phyloP scores from a whole-genome alignment of 2,797 vertebrate genomes.

The Sibirionetta formosa region DNA sequence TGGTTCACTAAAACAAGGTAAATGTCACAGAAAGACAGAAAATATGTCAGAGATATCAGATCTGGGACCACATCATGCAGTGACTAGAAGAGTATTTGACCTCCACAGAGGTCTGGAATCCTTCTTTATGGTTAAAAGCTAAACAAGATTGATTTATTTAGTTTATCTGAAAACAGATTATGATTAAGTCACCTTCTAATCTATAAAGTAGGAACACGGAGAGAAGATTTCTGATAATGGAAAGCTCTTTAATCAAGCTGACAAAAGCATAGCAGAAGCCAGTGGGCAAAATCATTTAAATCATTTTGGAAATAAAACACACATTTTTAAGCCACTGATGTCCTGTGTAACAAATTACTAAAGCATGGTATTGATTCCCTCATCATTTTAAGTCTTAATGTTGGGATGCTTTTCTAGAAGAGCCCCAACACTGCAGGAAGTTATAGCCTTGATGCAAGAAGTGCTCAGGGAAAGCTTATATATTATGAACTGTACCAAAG shows the following conservation, averaged over 20 bases:
- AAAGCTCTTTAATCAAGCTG: conserved; percentile 8
- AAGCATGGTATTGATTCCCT: neutral
- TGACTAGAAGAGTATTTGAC: neutral
- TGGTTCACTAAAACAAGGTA: neutral
- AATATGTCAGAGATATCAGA: neutral
- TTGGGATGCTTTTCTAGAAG: neutral
- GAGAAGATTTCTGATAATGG: neutral
- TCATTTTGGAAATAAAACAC: neutral
- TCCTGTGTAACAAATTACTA: neutral
- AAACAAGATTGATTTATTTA: neutral
- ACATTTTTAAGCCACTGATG: neutral
- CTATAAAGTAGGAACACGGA: neutral
- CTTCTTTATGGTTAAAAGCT: neutral
- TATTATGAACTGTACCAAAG: neutral
- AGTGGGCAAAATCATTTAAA: neutral
- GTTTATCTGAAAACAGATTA: conserved; percentile 24
- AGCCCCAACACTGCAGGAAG: neutral
- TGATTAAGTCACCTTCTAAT: conserved; percentile 9
- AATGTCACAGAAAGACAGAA: neutral
- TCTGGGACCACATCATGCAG: neutral
- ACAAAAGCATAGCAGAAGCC: neutral
- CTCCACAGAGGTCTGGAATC: neutral
- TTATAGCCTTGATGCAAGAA: neutral
- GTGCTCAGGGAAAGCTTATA: neutral
- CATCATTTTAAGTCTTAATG: neutral